phyloP scores from a whole-genome alignment of 35 echinoderm and acorn worm genomes.

The Apostichopus californicus region DNA sequence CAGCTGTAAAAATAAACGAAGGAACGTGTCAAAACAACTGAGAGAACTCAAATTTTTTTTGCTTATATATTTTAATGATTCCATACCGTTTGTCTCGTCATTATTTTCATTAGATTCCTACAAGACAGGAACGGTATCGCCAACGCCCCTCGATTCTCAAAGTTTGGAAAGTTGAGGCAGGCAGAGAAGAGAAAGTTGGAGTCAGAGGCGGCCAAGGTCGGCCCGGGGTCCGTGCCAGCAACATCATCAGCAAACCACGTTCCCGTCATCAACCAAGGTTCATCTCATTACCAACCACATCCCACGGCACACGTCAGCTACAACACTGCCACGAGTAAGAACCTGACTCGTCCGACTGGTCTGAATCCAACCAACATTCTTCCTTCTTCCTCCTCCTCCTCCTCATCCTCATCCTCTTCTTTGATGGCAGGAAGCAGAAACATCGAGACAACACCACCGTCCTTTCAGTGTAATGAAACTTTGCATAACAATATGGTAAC shows the following conservation, averaged over 20 bases:
- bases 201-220: neutral
- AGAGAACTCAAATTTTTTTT: too few relatives aligned
- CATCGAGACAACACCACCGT: neutral
- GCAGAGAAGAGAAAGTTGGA: slow-evolving; percentile 35
- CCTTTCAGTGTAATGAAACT: neutral
- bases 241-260: neutral
- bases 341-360: neutral
- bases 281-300: neutral
- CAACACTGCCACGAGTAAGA: neutral
- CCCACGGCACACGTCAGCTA: neutral
- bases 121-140: slow-evolving; percentile 81
- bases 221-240: neutral
- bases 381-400: neutral
- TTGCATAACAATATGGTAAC: neutral
- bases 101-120: slow-evolving; percentile 49
- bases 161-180: slow-evolving; percentile 57
- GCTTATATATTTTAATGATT: too few relatives aligned
- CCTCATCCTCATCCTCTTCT: neutral
- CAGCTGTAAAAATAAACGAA: too few relatives aligned
- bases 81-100: too few relatives aligned
- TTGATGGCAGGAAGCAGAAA: neutral
- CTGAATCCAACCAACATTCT: neutral
- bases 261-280: neutral
- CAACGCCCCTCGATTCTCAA: slow-evolving; percentile 73
- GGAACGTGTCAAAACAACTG: too few relatives aligned